Base-by-base conservation (phyloP, 2,797 vertebrate species). In the Chanos chanos region DNA sequence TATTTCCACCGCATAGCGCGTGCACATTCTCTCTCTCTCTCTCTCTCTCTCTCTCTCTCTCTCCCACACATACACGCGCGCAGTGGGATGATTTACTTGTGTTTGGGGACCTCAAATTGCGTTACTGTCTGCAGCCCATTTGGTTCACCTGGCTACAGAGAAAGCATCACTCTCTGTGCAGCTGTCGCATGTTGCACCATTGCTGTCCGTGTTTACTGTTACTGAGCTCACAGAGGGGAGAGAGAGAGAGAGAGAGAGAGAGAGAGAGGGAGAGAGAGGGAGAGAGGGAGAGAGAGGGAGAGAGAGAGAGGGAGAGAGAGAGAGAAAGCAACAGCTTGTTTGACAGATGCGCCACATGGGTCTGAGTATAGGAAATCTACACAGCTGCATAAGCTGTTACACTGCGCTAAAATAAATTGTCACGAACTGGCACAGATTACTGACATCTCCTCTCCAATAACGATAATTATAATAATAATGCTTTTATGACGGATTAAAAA, bases 251-350 rank as follows among this genome's bases (percentile, higher is more conserved):
- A 43, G 41, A 61, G 37, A 24, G 47, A 24, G 48, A 43, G 49
- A 33, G 27, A n/a, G 39, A 25, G 9, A 7, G 51, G 40, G 43
- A 18, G 43, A 37, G 31, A 59, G n/a, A n/a, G n/a, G n/a, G n/a
- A n/a, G n/a, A n/a, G n/a, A n/a, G n/a, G n/a, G n/a, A n/a, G n/a
- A n/a, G n/a, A n/a, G n/a, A n/a, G n/a, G n/a, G n/a, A n/a, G n/a
- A n/a, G n/a, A n/a, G n/a, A n/a, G n/a, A n/a, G n/a, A n/a, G n/a
- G n/a, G n/a, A n/a, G n/a, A n/a, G n/a, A n/a, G n/a, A n/a, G n/a
- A n/a, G n/a, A n/a, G n/a, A n/a, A n/a, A n/a, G n/a, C n/a, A n/a
- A 30, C 44, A 18, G 34, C 34, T 59, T 58, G 63, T 51, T 21
- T 37, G 48, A 52, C 48, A 59, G 55, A 53, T 60, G 48, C 52